Evolutionary conservation across 2,113 vertebrate genomes (phyloP).

Genomic region (Cyanoderma ruficeps): DNA sequence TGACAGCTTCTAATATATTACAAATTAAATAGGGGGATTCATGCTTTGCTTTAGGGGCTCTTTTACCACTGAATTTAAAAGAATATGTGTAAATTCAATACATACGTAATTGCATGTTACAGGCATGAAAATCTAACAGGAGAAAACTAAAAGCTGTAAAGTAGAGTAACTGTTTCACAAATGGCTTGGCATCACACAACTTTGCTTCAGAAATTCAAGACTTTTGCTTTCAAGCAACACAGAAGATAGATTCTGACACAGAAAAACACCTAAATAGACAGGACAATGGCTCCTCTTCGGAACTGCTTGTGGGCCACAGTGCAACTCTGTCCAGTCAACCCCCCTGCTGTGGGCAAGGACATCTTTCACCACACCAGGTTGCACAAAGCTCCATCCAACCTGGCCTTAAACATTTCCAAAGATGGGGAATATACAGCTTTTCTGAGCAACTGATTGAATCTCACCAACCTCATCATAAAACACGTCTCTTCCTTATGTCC

Average conservation of each 20-base stretch:
- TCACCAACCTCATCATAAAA: not conserved
- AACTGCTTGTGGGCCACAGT: not conserved
- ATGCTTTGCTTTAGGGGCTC: not conserved
- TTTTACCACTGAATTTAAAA: slow-evolving; percentile 12
- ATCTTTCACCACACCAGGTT: not conserved
- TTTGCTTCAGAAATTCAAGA: not conserved
- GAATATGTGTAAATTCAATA: slow-evolving; percentile 13
- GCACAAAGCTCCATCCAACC: not conserved
- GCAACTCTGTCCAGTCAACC: not conserved
- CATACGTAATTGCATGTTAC: slow-evolving; percentile 22
- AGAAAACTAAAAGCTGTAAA: not conserved
- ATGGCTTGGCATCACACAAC: not conserved
- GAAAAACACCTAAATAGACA: not conserved
- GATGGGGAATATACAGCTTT: not conserved
- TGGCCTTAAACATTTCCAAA: not conserved
- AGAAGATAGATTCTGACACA: not conserved
- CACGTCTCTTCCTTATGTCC: not conserved
- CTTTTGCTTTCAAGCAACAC: not conserved
- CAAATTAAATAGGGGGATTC: slow-evolving; percentile 55
- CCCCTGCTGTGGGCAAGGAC: not conserved
- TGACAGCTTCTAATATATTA: slow-evolving; percentile 51
- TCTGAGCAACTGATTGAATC: not conserved
- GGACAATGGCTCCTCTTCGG: not conserved
- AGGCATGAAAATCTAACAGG: slow-evolving; percentile 5
- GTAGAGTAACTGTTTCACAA: not conserved